A percentile compares a stretch with the other conserved stretches of the same genome.
Evolutionary conservation across 1,140 invertebrate genomes (phyloP).

Genomic region (Cylas formicarius): DNA sequence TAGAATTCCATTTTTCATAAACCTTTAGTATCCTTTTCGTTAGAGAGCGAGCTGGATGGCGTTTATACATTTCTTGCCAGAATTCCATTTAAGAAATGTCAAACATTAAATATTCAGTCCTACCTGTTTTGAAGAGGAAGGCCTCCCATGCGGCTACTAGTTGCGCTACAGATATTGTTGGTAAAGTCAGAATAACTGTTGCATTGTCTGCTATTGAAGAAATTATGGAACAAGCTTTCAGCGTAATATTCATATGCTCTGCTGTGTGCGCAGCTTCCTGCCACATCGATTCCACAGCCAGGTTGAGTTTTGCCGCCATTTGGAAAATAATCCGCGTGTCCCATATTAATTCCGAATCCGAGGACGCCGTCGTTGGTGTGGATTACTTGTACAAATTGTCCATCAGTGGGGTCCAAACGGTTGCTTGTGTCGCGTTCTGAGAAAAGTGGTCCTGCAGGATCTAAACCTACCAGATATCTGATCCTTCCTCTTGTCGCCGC

Average conservation of each 20-base stretch:
- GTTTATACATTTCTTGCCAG: no score
- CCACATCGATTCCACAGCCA: constrained; percentile 52
- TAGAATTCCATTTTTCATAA: no score
- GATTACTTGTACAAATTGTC: constrained; percentile 54
- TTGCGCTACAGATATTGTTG: constrained; percentile 46
- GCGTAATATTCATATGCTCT: constrained; percentile 51
- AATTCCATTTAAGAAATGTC: no score
- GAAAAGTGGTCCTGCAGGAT: constrained; percentile 50
- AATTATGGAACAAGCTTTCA: constrained; percentile 20
- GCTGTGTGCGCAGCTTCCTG: constrained; percentile 48
- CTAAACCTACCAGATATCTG: constrained; percentile 40
- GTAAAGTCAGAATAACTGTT: constrained; percentile 49
- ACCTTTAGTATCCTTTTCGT: no score
- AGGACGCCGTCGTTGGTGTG: constrained; percentile 55
- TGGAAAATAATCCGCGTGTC: constrained; percentile 65
- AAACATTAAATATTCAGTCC: no score
- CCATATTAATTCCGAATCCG: constrained; percentile 53
- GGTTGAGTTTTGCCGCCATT: constrained; percentile 60
- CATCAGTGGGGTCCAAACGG: constrained; percentile 55
- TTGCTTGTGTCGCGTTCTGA: constrained; percentile 41
- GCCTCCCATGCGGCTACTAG: constrained; percentile 49
- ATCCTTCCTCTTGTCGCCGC: constrained; percentile 38
- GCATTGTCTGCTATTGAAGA: constrained; percentile 48
- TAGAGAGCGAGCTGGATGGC: no score
- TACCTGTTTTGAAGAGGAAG: constrained; percentile 43